A percentile compares a stretch with the other conserved stretches of the same genome.
Evolutionary conservation across 2,113 vertebrate genomes (phyloP).

Genomic region (Varanus komodoensis): DNA sequence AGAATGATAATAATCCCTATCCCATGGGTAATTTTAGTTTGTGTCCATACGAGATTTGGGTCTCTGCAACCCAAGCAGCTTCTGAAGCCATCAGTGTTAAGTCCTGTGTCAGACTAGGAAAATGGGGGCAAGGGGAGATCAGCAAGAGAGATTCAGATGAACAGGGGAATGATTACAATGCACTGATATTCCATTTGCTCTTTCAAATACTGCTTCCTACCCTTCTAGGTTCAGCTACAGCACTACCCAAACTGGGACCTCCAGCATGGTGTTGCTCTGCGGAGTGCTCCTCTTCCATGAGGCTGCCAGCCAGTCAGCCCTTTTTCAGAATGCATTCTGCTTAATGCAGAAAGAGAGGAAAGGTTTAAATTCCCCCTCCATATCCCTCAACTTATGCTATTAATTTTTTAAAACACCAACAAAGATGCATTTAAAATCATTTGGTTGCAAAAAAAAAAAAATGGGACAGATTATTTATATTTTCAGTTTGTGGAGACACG

Average conservation of each 20-base stretch:
- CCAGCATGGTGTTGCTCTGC: not conserved
- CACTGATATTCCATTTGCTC: not conserved
- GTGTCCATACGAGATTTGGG: no score
- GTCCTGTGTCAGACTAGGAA: not conserved
- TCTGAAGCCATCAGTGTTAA: not conserved
- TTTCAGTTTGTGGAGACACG: not conserved
- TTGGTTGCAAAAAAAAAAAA: not conserved
- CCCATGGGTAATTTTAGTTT: not conserved
- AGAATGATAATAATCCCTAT: not conserved
- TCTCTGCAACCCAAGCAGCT: not conserved
- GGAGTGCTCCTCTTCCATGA: not conserved
- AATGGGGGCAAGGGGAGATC: not conserved
- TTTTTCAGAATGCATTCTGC: not conserved
- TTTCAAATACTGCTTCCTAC: not conserved
- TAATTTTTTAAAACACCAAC: not conserved
- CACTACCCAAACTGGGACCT: not conserved
- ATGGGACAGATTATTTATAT: not conserved
- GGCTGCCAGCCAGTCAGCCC: not conserved
- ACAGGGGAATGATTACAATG: not conserved
- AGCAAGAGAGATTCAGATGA: not conserved
- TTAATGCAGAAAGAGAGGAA: not conserved
- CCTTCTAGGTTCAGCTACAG: constrained; percentile 1
- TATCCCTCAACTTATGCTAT: not conserved
- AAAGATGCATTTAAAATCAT: not conserved
- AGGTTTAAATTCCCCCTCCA: not conserved